Evolutionary conservation across 2,113 vertebrate genomes (phyloP).

Genomic region (Hystrix cristata): DNA sequence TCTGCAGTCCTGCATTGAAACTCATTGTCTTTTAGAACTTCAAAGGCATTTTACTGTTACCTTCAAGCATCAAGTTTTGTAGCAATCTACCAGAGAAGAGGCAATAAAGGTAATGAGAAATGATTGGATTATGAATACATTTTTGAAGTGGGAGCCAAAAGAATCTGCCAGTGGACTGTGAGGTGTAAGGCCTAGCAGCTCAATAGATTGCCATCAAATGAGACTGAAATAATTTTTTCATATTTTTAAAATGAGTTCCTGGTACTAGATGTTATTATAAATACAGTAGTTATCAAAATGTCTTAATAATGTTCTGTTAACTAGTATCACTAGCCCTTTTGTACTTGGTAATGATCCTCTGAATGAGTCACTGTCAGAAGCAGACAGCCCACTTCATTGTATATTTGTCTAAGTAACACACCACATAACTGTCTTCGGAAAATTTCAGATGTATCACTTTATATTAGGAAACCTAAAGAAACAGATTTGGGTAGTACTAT

Average conservation of each 20-base stretch:
- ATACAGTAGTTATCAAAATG: neutral
- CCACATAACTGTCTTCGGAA: neutral
- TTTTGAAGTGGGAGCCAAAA: conserved; percentile 48
- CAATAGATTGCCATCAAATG: neutral
- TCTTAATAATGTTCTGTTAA: neutral
- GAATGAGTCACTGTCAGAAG: neutral
- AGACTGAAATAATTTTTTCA: neutral
- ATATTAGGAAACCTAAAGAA: conserved; percentile 15
- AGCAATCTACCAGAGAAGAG: neutral
- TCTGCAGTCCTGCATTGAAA: neutral
- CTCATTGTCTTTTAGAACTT: neutral
- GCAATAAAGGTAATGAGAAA: neutral
- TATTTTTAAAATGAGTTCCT: conserved; percentile 22
- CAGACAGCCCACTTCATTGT: neutral
- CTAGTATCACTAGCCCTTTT: neutral
- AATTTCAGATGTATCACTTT: neutral
- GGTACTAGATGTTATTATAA: neutral
- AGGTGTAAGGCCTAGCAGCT: neutral
- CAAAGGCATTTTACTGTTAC: conserved; percentile 41
- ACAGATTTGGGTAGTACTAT: neutral
- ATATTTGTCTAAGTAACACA: neutral
- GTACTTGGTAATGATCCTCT: neutral
- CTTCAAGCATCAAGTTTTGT: neutral
- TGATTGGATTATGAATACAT: neutral
- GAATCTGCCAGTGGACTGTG: neutral